These are phyloP conservation scores for Zhengitettix transpicula DNA, from an alignment of 2,888 invertebrate genomes.

Conservation along the genomic window DNA sequence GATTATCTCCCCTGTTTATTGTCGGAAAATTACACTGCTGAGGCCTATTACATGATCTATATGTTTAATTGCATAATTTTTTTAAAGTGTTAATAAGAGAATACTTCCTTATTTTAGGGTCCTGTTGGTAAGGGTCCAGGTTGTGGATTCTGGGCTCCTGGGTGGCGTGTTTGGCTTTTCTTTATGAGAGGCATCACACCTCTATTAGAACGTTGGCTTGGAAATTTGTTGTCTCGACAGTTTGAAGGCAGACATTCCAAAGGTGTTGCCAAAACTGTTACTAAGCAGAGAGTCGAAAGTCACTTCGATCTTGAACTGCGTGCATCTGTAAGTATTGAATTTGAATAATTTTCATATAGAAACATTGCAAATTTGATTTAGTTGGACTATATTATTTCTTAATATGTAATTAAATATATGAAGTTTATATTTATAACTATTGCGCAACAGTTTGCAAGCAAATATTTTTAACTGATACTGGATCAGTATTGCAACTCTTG, in stretches of 20 bases:
- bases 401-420: no score
- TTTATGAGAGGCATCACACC: constrained; percentile 99
- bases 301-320: constrained; percentile 98
- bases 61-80: no score
- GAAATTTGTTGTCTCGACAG: constrained; percentile 92
- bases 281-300: constrained; percentile 97
- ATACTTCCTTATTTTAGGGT: constrained; percentile 39
- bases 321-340: constrained; percentile 73
- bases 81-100: no score
- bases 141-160: constrained; percentile 96
- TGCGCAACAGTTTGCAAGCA: no score
- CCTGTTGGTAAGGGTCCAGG: constrained; percentile 98
- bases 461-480: no score
- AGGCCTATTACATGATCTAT: not conserved
- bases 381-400: no score
- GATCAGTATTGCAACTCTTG: no score
- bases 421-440: no score
- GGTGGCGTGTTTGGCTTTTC: constrained; percentile 99
- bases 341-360: no score
- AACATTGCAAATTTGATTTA: no score
- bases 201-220: constrained; percentile 94
- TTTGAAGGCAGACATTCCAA: constrained; percentile 99
- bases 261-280: constrained; percentile 98
- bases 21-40: not conserved
- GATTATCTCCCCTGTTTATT: not conserved